Percentiles rank a stretch among this genome's conserved stretches.
Evolutionary conservation across 2,113 vertebrate species (phyloP).

Genomic region (Motacilla tschutschensis): DNA sequence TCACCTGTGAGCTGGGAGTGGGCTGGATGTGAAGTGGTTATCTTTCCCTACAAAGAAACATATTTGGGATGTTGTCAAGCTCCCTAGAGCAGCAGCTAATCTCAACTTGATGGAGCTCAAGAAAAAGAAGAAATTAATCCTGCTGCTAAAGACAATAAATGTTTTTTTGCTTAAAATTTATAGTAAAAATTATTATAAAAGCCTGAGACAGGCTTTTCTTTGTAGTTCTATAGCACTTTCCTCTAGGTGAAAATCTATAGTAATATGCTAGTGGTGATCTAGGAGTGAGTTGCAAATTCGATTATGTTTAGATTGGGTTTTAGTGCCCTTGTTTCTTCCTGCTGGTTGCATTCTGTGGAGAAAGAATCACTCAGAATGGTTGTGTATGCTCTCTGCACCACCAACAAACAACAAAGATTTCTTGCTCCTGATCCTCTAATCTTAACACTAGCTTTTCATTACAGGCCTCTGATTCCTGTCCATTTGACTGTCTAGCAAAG

Average conservation of each 20-base stretch:
- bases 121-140: background rate
- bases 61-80: background rate
- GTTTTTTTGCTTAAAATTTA: background rate
- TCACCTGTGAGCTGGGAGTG: background rate
- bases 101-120: background rate
- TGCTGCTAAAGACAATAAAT: background rate
- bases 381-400: background rate
- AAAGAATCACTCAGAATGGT: background rate
- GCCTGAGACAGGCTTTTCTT: background rate
- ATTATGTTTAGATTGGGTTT: background rate
- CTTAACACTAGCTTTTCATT: slow-evolving; percentile 2
- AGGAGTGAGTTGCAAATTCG: background rate
- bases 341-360: background rate
- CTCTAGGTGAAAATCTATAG: background rate
- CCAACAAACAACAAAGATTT: background rate
- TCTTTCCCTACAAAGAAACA: background rate
- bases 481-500: background rate
- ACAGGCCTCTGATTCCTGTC: background rate
- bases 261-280: background rate
- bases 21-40: background rate
- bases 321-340: background rate
- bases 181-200: background rate
- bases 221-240: background rate
- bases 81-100: background rate
- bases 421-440: background rate